Conservation (phyloP, 2,797 vertebrate genomes). For the Scomberomorus guttatus region DNA sequence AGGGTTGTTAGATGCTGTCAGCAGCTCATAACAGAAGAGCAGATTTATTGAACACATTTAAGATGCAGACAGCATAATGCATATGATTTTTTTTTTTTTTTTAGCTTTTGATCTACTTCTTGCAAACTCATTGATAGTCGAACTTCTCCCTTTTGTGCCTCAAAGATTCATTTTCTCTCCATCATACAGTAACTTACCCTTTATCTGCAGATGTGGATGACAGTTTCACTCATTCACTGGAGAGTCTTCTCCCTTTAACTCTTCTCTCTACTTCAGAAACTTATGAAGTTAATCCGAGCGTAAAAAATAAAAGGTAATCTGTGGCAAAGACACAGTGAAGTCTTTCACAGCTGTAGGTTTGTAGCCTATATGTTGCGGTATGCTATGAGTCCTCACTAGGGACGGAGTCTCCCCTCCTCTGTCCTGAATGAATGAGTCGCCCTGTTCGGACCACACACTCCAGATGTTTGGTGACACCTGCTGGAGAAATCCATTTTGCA, state of each 20-base stretch:
- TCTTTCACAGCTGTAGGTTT: background rate
- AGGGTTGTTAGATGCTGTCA: too few species aligned
- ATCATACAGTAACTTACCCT: constrained; percentile 44
- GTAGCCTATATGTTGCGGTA: background rate
- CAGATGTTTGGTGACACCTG: constrained; percentile 48
- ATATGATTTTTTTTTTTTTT: background rate
- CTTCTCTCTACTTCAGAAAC: too few species aligned
- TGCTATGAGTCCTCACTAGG: background rate
- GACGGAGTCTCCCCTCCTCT: background rate
- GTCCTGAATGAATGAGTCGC: constrained; percentile 1
- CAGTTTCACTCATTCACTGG: background rate
- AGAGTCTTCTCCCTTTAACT: background rate
- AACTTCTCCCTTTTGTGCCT: background rate
- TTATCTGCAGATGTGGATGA: constrained; percentile 9
- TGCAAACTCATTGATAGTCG: background rate
- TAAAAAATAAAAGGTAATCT: background rate
- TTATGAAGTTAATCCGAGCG: background rate
- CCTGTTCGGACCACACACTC: background rate
- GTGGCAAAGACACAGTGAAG: background rate
- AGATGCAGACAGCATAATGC: background rate
- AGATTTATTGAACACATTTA: background rate
- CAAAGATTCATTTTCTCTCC: background rate
- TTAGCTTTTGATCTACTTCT: too few species aligned
- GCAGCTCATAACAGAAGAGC: background rate
- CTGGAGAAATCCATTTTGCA: constrained; percentile 17